Percentiles rank a stretch among this genome's conserved stretches.
Conservation (phyloP, 2,797 vertebrate species). For the Vultur gryphus region DNA sequence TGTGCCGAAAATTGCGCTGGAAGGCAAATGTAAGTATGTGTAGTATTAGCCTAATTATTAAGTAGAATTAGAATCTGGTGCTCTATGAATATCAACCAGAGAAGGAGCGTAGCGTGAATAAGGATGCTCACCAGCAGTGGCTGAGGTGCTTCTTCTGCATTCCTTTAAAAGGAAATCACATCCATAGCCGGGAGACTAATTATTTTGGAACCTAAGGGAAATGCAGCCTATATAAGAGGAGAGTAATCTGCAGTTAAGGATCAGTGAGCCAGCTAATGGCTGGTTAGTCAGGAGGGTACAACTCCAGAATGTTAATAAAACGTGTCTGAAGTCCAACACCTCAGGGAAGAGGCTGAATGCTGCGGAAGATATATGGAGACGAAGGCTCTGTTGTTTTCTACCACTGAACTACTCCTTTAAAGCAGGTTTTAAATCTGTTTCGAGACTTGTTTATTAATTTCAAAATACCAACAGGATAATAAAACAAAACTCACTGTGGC, state of each 20-base stretch:
- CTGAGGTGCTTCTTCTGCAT: slow-evolving; percentile 49
- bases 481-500: neutral
- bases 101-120: neutral
- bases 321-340: slow-evolving; percentile 50
- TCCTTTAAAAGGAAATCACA: slow-evolving; percentile 63
- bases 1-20: slow-evolving; percentile 27
- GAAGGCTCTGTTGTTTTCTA: slow-evolving; percentile 20
- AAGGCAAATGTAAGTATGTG: slow-evolving; percentile 18
- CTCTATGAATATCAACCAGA: slow-evolving; percentile 33
- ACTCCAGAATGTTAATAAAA: slow-evolving; percentile 71
- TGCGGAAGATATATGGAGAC: slow-evolving; percentile 4
- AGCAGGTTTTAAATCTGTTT: slow-evolving; percentile 15
- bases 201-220: slow-evolving; percentile 72
- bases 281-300: slow-evolving; percentile 70
- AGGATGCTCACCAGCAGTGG: slow-evolving; percentile 38
- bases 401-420: neutral
- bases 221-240: slow-evolving; percentile 64
- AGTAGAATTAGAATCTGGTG: slow-evolving; percentile 23
- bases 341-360: slow-evolving; percentile 58
- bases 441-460: slow-evolving; percentile 20
- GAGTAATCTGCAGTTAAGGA: slow-evolving; percentile 71
- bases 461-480: neutral
- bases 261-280: slow-evolving; percentile 72
- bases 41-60: slow-evolving; percentile 50
- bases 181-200: slow-evolving; percentile 68